phyloP scores from a whole-genome alignment of 1,140 invertebrate species.

The Samia ricini region DNA sequence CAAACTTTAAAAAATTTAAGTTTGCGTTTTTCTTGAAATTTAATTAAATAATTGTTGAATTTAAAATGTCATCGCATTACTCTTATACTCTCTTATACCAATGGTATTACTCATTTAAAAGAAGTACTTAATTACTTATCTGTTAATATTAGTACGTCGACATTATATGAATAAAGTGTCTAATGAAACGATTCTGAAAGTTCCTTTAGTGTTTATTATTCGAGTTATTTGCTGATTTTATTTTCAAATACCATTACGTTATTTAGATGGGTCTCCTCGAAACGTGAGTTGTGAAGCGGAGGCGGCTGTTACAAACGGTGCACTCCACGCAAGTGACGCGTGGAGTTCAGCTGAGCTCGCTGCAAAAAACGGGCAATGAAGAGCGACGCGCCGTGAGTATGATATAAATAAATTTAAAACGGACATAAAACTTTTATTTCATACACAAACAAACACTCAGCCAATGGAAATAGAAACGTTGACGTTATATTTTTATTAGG shows the following conservation, averaged over 20 bases:
- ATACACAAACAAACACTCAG: background rate
- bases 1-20: no score
- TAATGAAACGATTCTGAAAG: no score
- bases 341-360: conserved; percentile 34
- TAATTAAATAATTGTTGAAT: no score
- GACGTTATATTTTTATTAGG: no score
- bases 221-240: background rate
- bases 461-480: background rate
- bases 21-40: no score
- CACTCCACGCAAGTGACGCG: conserved; percentile 42
- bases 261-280: conserved; percentile 43
- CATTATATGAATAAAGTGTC: no score
- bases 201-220: background rate
- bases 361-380: conserved; percentile 8
- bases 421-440: background rate
- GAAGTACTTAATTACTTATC: no score
- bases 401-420: background rate
- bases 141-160: no score
- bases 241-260: conserved; percentile 1
- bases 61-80: no score
- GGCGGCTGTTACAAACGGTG: conserved; percentile 50
- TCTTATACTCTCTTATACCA: no score
- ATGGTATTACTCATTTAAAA: no score
- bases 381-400: conserved; percentile 37
- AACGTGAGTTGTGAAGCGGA: conserved; percentile 40